Conservation (phyloP, 1,140 invertebrate species). For the Periplaneta americana region DNA sequence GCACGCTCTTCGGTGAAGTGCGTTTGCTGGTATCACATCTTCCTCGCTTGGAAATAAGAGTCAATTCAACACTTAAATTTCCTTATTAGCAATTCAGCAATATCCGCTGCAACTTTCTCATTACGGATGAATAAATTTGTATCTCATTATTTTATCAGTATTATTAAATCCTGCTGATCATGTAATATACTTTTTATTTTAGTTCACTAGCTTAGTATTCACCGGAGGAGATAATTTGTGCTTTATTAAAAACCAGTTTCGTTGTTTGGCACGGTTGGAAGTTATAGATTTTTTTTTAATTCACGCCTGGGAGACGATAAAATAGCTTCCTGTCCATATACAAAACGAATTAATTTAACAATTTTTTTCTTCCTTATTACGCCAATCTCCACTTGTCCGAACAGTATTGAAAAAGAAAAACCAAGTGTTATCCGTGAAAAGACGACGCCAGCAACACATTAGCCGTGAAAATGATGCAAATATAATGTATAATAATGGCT, state of each 20-base stretch:
- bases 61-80: background rate
- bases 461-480: too few species aligned
- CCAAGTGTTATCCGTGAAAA: background rate
- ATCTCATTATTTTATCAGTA: background rate
- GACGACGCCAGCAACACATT: too few species aligned
- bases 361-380: background rate
- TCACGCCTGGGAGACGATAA: background rate
- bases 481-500: too few species aligned
- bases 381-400: background rate
- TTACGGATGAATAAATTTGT: background rate
- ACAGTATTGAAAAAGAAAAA: background rate
- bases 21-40: too few species aligned
- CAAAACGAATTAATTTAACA: background rate
- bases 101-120: background rate
- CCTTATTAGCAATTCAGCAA: background rate
- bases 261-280: background rate
- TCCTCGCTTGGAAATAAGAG: background rate
- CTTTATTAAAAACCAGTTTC: background rate
- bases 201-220: background rate
- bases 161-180: background rate
- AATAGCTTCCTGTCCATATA: background rate
- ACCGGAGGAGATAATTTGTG: background rate
- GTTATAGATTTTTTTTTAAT: background rate
- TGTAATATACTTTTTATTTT: background rate
- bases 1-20: background rate